Evolutionary conservation across 2,113 vertebrate genomes (phyloP).

Genomic region (Peromyscus leucopus): DNA sequence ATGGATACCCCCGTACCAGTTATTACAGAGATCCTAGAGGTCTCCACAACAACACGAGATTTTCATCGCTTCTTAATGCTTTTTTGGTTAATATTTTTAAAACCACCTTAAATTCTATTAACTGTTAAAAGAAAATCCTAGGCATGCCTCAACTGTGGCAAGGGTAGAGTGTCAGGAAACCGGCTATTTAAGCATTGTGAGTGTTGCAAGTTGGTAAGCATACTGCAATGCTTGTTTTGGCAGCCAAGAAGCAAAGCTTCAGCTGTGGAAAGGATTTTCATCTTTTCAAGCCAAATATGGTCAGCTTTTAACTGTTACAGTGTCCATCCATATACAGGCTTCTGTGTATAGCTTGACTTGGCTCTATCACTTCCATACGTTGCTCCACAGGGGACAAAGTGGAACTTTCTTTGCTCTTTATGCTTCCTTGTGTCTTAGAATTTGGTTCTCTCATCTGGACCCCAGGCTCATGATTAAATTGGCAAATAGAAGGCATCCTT

Average conservation of each 20-base stretch:
- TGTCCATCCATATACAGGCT: slow-evolving; percentile 65
- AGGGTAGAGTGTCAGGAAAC: slow-evolving; percentile 5
- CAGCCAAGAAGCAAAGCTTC: slow-evolving; percentile 57
- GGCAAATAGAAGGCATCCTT: not conserved
- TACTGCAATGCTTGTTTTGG: slow-evolving; percentile 69
- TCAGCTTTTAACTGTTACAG: slow-evolving; percentile 59
- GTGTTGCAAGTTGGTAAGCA: not conserved
- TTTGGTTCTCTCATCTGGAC: not conserved
- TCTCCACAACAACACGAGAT: not conserved
- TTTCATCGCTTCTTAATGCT: not conserved
- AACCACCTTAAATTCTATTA: slow-evolving; percentile 25
- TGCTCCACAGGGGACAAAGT: not conserved
- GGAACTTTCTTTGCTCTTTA: not conserved
- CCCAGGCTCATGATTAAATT: not conserved
- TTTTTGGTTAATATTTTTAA: slow-evolving; percentile 11
- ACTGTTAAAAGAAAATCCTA: not conserved
- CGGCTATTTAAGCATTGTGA: not conserved
- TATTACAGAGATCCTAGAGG: not conserved
- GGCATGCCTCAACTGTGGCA: not conserved
- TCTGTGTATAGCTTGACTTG: slow-evolving; percentile 58
- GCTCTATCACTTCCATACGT: slow-evolving; percentile 28
- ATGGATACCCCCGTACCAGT: too few species aligned
- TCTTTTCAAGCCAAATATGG: slow-evolving; percentile 77
- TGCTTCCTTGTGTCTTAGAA: not conserved
- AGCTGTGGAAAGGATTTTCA: slow-evolving; percentile 55